Evolutionary conservation across 2,888 invertebrate species (phyloP).

Genomic region (Ichneumon xanthorius): DNA sequence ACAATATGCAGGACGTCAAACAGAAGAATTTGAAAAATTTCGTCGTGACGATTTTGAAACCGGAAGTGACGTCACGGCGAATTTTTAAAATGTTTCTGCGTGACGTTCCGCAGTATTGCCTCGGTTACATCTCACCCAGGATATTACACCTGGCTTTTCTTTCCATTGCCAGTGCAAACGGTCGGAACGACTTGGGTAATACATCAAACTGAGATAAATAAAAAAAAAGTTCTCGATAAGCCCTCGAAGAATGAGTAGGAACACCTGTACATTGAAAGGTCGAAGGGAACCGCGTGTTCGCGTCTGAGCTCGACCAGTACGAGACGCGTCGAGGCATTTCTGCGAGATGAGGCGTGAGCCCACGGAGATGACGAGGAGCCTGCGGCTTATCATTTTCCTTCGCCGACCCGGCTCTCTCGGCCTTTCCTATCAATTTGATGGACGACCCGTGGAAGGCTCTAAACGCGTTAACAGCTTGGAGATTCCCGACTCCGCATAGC

Average conservation of each 20-base stretch:
- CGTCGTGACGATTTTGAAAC: too few relatives aligned
- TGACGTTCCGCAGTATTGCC: too few relatives aligned
- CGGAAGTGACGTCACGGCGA: too few relatives aligned
- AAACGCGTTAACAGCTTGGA: constrained; percentile 46
- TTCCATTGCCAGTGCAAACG: constrained; percentile 1
- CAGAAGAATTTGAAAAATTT: too few relatives aligned
- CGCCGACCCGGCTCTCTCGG: constrained; percentile 58
- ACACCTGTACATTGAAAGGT: constrained; percentile 58
- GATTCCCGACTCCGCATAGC: constrained; percentile 3
- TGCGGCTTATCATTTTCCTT: constrained; percentile 61
- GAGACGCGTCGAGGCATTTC: constrained; percentile 33
- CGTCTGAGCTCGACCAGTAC: constrained; percentile 48
- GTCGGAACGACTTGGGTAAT: constrained; percentile 18
- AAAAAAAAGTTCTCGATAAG: constrained; percentile 34
- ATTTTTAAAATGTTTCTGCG: too few relatives aligned
- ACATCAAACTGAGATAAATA: constrained; percentile 24
- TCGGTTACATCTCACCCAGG: too few relatives aligned
- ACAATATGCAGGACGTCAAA: too few relatives aligned
- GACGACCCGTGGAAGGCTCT: constrained; percentile 55
- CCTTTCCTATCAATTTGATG: constrained; percentile 66
- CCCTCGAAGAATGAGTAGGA: constrained; percentile 32
- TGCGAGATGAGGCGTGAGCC: constrained; percentile 19
- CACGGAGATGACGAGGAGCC: constrained; percentile 46
- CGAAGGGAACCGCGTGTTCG: constrained; percentile 47
- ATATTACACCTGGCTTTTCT: background rate